phyloP scores from a whole-genome alignment of 2,888 invertebrate species.

The Pogonocherus hispidulus region DNA sequence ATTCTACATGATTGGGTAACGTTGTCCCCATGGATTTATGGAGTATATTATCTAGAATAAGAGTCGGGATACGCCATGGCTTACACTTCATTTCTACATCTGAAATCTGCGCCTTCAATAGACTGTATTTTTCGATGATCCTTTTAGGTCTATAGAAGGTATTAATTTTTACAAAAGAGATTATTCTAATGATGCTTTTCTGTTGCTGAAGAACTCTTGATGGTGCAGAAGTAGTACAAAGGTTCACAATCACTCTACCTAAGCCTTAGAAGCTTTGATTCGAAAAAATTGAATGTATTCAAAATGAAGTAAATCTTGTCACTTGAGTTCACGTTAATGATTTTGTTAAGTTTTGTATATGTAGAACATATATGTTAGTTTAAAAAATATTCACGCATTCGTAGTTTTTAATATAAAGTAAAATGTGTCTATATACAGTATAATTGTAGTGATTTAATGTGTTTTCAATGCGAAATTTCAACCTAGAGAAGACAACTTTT shows the following conservation, averaged over 20 bases:
- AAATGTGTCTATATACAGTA: no score
- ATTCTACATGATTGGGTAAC: slow-evolving; percentile 25
- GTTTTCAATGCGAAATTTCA: no score
- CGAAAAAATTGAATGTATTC: neutral
- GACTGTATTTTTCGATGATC: slow-evolving; percentile 50
- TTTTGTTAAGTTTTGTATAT: no score
- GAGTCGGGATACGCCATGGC: slow-evolving; percentile 59
- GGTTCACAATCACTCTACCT: slow-evolving; percentile 25
- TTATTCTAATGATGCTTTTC: slow-evolving; percentile 41
- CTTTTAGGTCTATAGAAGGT: slow-evolving; percentile 47
- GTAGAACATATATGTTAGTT: no score
- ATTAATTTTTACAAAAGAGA: slow-evolving; percentile 43
- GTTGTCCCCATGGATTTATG: slow-evolving; percentile 56
- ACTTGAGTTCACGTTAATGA: no score
- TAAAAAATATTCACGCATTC: no score
- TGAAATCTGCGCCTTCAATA: slow-evolving; percentile 44
- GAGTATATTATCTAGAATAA: slow-evolving; percentile 59
- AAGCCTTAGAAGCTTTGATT: neutral
- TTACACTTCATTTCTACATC: slow-evolving; percentile 64
- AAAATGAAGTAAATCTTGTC: no score
- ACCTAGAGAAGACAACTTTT: no score
- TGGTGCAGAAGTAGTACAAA: slow-evolving; percentile 35
- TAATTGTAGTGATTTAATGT: no score
- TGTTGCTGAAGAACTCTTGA: slow-evolving; percentile 27
- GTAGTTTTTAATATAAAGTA: no score